Evolutionary conservation across 2,797 vertebrate species (phyloP).

Genomic region (Acanthopagrus latus): DNA sequence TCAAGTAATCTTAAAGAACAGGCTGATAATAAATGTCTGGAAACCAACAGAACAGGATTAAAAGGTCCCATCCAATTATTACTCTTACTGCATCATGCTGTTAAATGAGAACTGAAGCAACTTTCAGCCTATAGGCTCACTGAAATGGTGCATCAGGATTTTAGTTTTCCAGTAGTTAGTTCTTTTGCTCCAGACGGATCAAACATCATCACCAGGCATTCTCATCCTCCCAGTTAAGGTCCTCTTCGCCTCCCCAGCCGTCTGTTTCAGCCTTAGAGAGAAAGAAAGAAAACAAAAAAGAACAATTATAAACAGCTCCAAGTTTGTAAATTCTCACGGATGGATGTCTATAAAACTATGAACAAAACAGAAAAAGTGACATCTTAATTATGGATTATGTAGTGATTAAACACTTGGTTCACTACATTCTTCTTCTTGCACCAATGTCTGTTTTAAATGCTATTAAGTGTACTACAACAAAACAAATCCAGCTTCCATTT

Average conservation of each 20-base stretch:
- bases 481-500: no score
- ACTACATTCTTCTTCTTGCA: no score
- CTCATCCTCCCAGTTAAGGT: conserved; percentile 94
- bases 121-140: conserved; percentile 17
- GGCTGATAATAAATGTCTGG: conserved; percentile 17
- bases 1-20: conserved; percentile 30
- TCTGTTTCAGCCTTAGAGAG: conserved; percentile 88
- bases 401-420: no score
- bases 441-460: no score
- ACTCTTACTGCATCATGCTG: conserved; percentile 42
- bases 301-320: rapidly evolving
- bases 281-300: not conserved
- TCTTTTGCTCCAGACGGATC: conserved; percentile 37
- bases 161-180: conserved; percentile 31
- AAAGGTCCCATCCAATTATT: conserved; percentile 29
- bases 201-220: conserved; percentile 86
- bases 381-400: not conserved
- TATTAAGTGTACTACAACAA: no score
- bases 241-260: conserved; percentile 94
- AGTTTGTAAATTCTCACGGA: not conserved
- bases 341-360: not conserved
- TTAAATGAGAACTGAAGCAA: conserved; percentile 22
- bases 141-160: conserved; percentile 18
- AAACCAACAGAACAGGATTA: conserved; percentile 17
- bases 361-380: not conserved